Evolutionary conservation across 2,888 invertebrate genomes (phyloP), one percentile per base, ranked within the genome.

Genomic region (Cryptocephalus primarius): DNA sequence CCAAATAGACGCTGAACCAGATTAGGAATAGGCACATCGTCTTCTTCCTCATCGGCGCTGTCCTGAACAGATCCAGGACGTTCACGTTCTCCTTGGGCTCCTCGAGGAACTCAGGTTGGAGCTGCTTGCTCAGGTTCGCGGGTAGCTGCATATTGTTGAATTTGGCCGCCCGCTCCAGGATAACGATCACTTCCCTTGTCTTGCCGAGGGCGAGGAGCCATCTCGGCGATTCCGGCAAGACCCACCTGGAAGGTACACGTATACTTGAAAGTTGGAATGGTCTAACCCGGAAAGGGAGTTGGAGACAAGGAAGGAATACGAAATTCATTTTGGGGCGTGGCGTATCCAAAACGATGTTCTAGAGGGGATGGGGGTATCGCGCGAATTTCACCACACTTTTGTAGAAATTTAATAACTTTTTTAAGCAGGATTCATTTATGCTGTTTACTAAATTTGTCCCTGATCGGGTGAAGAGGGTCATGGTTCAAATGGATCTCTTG

Each of bases 141-240:
- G 85, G 84, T 46, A 84, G 64, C 55, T 77, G 74, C 31, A 74
- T 73, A 41, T 76, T 77, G 66, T 87, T 87, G 55, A 79, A 77
- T 48, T 72, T 75, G 0, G 83, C 80, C 1, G 83, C 85, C 58
- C 74, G 75, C 59, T 79, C 74, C 36, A 86, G 66, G 43, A 86
- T 79, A 32, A 66, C 68, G 62, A 80, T 76, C 1, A 85, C 82
- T 69, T 85, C 82, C 49, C 80, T 76, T n/a, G 78, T 78, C 52
- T 78, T 76, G 22, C 84, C 85, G 74, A 83, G 80, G 36, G 82
- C 81, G 43, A 86, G 67, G 33, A 86, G 68, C 87, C 87, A 87
- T 61, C 85, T 74, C 1, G 87, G 87, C 1, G 86, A 86, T 74
- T 87, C 86, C n/a, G 86, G 85, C 46, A 86, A 69, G 33, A 85